These are phyloP conservation scores for Phylloscopus trochiloides DNA, from an alignment of 2,113 vertebrate genomes.

Conservation along the genomic window DNA sequence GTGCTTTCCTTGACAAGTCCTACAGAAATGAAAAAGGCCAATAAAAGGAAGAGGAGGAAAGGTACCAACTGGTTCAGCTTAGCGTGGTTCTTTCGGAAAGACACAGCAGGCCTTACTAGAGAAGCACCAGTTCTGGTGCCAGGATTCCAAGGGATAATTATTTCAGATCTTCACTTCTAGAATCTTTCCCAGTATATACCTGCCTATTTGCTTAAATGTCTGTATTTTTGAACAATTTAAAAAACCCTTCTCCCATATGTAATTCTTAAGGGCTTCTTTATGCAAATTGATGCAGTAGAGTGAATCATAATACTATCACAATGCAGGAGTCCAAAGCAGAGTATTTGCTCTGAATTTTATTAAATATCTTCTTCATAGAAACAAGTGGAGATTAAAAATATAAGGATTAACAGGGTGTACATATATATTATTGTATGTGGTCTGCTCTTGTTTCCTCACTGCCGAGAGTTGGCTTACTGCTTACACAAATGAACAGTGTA, in stretches of 20 bases:
- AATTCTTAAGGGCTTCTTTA: background rate
- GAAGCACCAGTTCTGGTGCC: background rate
- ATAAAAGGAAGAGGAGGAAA: background rate
- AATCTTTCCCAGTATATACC: background rate
- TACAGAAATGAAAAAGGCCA: background rate
- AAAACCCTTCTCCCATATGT: background rate
- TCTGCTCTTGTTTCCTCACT: background rate
- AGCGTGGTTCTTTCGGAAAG: background rate
- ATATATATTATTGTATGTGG: background rate
- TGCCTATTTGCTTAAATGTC: background rate
- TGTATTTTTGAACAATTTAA: background rate
- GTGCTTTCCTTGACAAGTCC: background rate
- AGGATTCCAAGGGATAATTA: background rate
- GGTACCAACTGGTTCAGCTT: background rate
- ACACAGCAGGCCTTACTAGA: background rate
- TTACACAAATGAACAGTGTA: background rate
- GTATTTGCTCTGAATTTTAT: background rate
- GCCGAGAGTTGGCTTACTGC: background rate
- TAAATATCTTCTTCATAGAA: background rate
- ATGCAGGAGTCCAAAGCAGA: background rate
- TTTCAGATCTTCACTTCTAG: background rate
- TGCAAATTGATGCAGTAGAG: background rate
- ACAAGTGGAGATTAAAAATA: background rate
- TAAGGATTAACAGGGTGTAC: background rate
- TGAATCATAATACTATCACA: background rate